Conservation (phyloP, 1,140 invertebrate genomes). For the Thaumatotibia leucotreta region DNA sequence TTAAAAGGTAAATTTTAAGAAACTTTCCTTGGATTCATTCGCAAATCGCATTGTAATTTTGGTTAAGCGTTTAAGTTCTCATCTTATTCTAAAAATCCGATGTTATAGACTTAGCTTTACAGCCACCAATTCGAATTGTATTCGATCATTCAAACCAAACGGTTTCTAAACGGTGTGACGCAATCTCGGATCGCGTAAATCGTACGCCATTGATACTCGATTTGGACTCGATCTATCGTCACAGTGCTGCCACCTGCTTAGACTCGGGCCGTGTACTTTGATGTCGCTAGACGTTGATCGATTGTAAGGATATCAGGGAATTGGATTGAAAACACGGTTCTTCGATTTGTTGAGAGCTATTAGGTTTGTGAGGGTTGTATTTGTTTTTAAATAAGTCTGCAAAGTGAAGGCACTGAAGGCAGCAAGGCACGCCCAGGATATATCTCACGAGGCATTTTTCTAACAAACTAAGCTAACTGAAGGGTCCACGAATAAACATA, state of each 20-base stretch:
- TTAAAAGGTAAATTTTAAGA: too few species aligned
- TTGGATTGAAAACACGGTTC: not conserved
- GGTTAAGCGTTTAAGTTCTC: not conserved
- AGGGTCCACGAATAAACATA: too few species aligned
- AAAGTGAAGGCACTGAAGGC: too few species aligned
- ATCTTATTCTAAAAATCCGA: not conserved
- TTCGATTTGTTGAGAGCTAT: not conserved
- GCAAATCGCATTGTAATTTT: too few species aligned
- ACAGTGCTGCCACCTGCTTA: slow-evolving; percentile 45
- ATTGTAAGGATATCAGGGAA: slow-evolving; percentile 16
- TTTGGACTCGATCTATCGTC: slow-evolving; percentile 48
- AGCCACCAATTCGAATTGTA: not conserved
- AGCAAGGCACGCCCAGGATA: too few species aligned
- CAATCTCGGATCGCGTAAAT: slow-evolving; percentile 42
- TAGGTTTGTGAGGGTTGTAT: not conserved
- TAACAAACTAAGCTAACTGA: too few species aligned
- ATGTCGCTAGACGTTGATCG: slow-evolving; percentile 52
- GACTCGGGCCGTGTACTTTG: slow-evolving; percentile 38
- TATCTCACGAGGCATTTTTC: too few species aligned
- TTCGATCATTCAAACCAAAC: slow-evolving; percentile 4
- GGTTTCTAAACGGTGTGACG: slow-evolving; percentile 10
- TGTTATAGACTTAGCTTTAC: not conserved
- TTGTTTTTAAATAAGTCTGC: not conserved
- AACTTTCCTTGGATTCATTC: too few species aligned
- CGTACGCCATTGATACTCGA: slow-evolving; percentile 40